Conservation (phyloP, 2,797 vertebrate genomes). For the Thunnus albacares region DNA sequence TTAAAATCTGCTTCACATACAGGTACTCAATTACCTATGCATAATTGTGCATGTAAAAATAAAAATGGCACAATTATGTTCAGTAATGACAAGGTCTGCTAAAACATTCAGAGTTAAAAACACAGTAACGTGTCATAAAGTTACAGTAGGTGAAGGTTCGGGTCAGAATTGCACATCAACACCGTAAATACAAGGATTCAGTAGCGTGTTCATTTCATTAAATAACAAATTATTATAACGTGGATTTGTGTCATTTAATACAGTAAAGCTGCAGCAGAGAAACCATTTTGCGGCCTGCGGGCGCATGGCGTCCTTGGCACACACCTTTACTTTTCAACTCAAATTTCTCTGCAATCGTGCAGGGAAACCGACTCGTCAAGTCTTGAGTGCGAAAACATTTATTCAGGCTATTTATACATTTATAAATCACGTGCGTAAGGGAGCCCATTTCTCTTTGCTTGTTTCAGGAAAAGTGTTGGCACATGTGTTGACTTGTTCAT, state of each 20-base stretch:
- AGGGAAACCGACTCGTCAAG: neutral
- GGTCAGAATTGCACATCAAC: neutral
- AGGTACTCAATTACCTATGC: neutral
- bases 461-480: slow-evolving; percentile 17
- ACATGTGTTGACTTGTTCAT: slow-evolving; percentile 17
- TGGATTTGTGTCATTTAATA: slow-evolving; percentile 50
- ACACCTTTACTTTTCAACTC: slow-evolving; percentile 45
- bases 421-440: neutral
- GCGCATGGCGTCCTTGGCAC: slow-evolving; percentile 66
- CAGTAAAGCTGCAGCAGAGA: slow-evolving; percentile 29
- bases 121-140: neutral
- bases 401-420: neutral
- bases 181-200: neutral
- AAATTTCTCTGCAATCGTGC: slow-evolving; percentile 19
- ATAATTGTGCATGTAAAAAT: neutral
- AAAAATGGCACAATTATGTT: slow-evolving; percentile 6
- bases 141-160: neutral
- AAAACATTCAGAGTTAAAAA: slow-evolving; percentile 14
- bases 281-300: slow-evolving; percentile 60
- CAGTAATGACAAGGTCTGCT: slow-evolving; percentile 15
- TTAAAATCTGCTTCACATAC: neutral
- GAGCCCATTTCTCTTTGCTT: neutral
- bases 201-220: slow-evolving; percentile 18
- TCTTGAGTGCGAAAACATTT: neutral
- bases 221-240: slow-evolving; percentile 30